Evolutionary conservation across 2,797 vertebrate genomes (phyloP).

Genomic region (Craterocephalus amniculus): DNA sequence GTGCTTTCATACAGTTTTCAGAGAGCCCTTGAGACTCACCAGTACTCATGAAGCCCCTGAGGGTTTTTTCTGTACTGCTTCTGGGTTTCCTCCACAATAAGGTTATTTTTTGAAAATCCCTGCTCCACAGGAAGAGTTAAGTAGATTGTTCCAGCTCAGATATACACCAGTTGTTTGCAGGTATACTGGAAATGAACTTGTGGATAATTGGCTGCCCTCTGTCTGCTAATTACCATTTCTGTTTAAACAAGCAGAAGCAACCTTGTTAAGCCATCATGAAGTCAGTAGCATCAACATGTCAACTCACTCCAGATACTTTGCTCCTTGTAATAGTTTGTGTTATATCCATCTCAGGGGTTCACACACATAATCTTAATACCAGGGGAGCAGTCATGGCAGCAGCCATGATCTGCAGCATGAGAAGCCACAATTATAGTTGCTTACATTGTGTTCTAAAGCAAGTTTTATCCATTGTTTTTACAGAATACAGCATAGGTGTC

Average conservation of each 20-base stretch:
- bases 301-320: neutral
- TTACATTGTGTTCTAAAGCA: neutral
- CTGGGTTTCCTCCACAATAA: neutral
- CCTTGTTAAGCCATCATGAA: neutral
- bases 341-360: neutral
- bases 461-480: neutral
- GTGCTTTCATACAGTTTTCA: neutral
- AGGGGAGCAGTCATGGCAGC: neutral
- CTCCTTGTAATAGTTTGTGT: neutral
- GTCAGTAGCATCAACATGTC: neutral
- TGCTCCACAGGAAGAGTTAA: constrained; percentile 2
- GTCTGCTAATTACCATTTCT: neutral
- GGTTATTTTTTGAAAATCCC: neutral
- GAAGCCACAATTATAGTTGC: neutral
- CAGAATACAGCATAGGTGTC: neutral
- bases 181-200: neutral
- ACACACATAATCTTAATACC: neutral
- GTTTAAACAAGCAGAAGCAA: neutral
- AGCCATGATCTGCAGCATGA: neutral
- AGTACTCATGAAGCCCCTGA: constrained; percentile 2
- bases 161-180: neutral
- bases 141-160: neutral
- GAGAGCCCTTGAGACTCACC: neutral
- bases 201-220: neutral
- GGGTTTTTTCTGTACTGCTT: neutral